Evolutionary conservation across 2,888 invertebrate species (phyloP).

Genomic region (Elysia crispata): DNA sequence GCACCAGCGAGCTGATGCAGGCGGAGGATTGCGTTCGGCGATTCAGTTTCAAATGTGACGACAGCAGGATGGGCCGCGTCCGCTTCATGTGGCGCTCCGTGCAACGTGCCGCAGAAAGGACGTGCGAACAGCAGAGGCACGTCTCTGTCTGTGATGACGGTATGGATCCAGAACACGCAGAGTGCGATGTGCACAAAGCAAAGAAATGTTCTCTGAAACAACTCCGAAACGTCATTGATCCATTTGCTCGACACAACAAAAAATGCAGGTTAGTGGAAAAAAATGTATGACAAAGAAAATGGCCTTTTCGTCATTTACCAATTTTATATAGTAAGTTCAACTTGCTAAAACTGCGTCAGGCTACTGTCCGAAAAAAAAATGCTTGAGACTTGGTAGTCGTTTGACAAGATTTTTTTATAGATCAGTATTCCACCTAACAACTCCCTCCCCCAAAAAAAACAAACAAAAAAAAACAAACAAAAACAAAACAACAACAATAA

Average conservation of each 20-base stretch:
- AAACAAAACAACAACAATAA: too few relatives aligned
- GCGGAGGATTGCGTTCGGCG: conserved; percentile 21
- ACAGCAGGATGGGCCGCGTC: neutral
- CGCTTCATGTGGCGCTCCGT: conserved; percentile 1
- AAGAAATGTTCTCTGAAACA: conserved; percentile 12
- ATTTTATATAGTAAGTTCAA: too few relatives aligned
- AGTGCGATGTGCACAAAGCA: conserved; percentile 29
- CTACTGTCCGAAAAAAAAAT: too few relatives aligned
- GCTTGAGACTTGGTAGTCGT: too few relatives aligned
- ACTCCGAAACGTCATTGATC: neutral
- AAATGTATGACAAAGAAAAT: neutral
- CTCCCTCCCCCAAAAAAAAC: too few relatives aligned
- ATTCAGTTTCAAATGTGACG: conserved; percentile 46
- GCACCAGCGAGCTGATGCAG: neutral
- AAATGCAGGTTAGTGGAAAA: conserved; percentile 35
- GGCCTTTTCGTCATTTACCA: too few relatives aligned
- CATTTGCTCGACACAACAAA: neutral
- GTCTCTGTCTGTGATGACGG: neutral
- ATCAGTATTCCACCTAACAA: too few relatives aligned
- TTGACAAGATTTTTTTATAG: too few relatives aligned
- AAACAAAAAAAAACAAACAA: too few relatives aligned
- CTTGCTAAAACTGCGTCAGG: too few relatives aligned
- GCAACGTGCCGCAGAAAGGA: neutral
- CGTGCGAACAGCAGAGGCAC: neutral
- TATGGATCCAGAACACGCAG: neutral